These are phyloP conservation scores for Stegastes partitus DNA, from an alignment of 2,113 vertebrate genomes.

Conservation along the genomic window DNA sequence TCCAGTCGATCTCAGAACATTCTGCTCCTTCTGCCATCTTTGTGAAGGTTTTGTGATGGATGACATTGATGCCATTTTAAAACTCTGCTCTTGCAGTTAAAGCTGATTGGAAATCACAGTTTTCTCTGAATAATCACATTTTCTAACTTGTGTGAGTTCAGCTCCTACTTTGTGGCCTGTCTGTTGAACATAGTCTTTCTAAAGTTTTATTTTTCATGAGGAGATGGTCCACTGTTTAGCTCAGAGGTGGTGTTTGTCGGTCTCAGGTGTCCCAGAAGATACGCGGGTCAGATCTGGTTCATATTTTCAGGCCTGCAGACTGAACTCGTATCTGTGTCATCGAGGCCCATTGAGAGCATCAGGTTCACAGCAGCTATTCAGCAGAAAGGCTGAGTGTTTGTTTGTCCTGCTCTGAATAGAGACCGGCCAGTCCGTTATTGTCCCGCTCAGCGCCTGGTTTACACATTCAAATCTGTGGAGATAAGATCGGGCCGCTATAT, in stretches of 20 bases:
- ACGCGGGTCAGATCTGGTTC: slow-evolving; percentile 52
- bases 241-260: not conserved
- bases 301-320: slow-evolving; percentile 26
- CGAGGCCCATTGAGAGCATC: not conserved
- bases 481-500: slow-evolving; percentile 2
- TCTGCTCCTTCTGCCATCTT: too few relatives aligned
- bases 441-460: not conserved
- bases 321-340: not conserved
- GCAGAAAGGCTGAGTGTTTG: not conserved
- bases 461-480: not conserved
- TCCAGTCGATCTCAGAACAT: too few relatives aligned
- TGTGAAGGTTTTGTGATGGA: too few relatives aligned
- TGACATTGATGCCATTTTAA: too few relatives aligned
- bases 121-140: too few relatives aligned
- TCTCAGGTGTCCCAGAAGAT: slow-evolving; percentile 44
- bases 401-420: slow-evolving; percentile 13
- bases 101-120: too few relatives aligned
- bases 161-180: not conserved
- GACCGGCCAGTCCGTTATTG: not conserved
- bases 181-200: too few relatives aligned
- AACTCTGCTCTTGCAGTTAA: too few relatives aligned
- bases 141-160: too few relatives aligned
- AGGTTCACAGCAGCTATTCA: slow-evolving; percentile 1
- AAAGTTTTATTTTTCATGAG: too few relatives aligned
- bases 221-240: too few relatives aligned